A percentile compares a stretch with the other conserved stretches of the same genome.
These are phyloP conservation scores for Deilephila porcellus DNA, from an alignment of 2,888 invertebrate species.

Conservation along the genomic window DNA sequence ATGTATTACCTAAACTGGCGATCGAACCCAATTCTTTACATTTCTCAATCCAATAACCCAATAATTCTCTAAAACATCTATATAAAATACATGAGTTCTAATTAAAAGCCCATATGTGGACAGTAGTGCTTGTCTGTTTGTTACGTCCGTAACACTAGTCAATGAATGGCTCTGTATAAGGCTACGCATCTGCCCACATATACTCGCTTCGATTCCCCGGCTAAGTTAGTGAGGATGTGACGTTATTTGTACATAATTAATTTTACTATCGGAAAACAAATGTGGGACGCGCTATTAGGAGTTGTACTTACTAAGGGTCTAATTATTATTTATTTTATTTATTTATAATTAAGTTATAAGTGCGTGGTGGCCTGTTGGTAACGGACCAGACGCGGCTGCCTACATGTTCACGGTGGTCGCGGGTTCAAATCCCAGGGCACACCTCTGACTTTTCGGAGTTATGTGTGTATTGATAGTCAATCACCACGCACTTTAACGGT, in stretches of 20 bases:
- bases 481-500: no score
- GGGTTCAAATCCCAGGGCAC: no score
- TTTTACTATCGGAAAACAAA: not conserved
- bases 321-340: no score
- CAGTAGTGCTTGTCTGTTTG: not conserved
- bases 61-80: not conserved
- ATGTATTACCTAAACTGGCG: no score
- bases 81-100: not conserved
- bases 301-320: no score
- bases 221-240: not conserved
- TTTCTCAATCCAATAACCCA: not conserved
- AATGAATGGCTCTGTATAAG: not conserved
- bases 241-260: not conserved
- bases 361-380: no score
- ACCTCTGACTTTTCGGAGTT: no score
- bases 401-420: no score
- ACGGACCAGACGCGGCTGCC: no score
- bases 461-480: no score
- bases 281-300: not conserved
- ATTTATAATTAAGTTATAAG: no score
- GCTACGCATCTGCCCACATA: not conserved
- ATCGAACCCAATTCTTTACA: not conserved
- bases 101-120: not conserved
- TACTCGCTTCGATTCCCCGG: conserved; percentile 1
- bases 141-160: not conserved